These are phyloP conservation scores for Drosophila subquinaria DNA, from an alignment of 2,888 invertebrate species.

Conservation along the genomic window DNA sequence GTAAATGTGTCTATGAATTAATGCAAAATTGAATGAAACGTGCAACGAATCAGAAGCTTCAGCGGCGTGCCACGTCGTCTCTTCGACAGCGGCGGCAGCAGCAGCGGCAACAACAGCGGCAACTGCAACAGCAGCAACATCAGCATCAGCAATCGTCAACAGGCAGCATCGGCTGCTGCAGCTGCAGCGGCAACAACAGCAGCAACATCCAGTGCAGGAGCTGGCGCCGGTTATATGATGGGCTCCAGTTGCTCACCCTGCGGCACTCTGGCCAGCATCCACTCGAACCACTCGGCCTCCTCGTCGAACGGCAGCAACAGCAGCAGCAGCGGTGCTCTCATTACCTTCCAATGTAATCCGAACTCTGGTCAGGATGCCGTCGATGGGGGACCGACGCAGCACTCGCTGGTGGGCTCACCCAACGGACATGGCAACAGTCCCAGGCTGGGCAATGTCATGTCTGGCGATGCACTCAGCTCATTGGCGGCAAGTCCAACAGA, in stretches of 20 bases:
- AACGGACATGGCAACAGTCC: slow-evolving; percentile 67
- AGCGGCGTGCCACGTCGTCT: slow-evolving; percentile 85
- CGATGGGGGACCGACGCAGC: slow-evolving; percentile 46
- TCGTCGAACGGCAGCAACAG: slow-evolving; percentile 83
- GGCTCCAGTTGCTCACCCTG: slow-evolving; percentile 76
- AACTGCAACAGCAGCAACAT: slow-evolving; percentile 29
- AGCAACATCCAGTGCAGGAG: slow-evolving; percentile 16
- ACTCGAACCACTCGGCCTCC: slow-evolving; percentile 79
- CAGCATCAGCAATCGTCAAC: slow-evolving; percentile 31
- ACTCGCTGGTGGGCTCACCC: slow-evolving; percentile 62
- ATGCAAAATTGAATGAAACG: slow-evolving; percentile 26
- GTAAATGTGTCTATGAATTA: slow-evolving; percentile 58
- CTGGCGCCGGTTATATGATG: slow-evolving; percentile 26
- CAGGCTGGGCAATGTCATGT: slow-evolving; percentile 64
- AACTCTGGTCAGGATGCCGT: slow-evolving; percentile 54
- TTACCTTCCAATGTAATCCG: slow-evolving; percentile 83
- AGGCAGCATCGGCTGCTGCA: slow-evolving; percentile 13
- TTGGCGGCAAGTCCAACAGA: slow-evolving; percentile 85
- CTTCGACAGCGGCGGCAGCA: slow-evolving; percentile 75
- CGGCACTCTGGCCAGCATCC: slow-evolving; percentile 83
- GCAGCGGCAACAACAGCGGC: slow-evolving; percentile 43
- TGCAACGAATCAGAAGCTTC: slow-evolving; percentile 81
- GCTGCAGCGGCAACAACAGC: slow-evolving; percentile 18
- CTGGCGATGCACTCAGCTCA: slow-evolving; percentile 80
- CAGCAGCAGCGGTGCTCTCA: slow-evolving; percentile 82